Evolutionary conservation across 2,797 vertebrate genomes (phyloP).

Genomic region (Anomalospiza imberbis): DNA sequence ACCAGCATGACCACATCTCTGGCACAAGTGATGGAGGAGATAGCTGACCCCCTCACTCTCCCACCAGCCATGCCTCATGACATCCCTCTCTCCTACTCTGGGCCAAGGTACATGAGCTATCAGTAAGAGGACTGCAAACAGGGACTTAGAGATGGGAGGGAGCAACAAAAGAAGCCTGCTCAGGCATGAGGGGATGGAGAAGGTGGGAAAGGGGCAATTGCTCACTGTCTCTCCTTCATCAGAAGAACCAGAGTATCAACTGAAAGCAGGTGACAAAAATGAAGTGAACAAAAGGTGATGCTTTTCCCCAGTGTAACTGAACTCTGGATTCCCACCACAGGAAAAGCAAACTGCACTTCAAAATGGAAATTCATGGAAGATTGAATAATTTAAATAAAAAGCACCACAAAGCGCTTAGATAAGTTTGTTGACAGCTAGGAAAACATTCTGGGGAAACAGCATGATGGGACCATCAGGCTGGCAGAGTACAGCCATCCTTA

Average conservation of each 20-base stretch:
- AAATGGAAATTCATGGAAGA: not conserved
- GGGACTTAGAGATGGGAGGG: rapidly evolving
- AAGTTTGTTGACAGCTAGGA: not conserved
- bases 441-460: not conserved
- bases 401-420: not conserved
- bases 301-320: not conserved
- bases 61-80: not conserved
- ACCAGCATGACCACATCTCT: rapidly evolving
- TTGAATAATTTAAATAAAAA: not conserved
- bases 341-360: not conserved
- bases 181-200: not conserved
- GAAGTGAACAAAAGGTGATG: not conserved
- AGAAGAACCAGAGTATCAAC: not conserved
- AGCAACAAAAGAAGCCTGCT: not conserved
- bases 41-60: rapidly evolving
- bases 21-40: not conserved
- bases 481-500: not conserved
- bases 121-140: not conserved
- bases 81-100: not conserved
- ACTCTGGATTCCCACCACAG: not conserved
- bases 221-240: not conserved
- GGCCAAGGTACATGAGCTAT: not conserved
- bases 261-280: not conserved
- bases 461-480: not conserved
- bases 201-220: not conserved